Conservation (phyloP, 2,888 invertebrate species). For the Platycheirus rosarum region DNA sequence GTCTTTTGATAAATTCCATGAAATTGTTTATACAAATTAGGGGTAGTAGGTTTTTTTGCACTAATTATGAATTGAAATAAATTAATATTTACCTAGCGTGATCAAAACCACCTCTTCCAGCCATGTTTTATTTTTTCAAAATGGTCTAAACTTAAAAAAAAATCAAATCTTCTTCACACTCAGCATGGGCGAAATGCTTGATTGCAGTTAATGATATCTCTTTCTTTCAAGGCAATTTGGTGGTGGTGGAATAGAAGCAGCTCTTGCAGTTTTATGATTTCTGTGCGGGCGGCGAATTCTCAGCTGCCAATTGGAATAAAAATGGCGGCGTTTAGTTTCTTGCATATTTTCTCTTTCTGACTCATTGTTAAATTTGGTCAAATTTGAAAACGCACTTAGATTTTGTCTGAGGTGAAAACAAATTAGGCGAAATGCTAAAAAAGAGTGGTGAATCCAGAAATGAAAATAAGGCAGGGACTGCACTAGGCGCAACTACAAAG, state of each 20-base stretch:
- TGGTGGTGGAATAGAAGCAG: not conserved
- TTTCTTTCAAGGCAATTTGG: not conserved
- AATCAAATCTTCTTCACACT: slow-evolving; percentile 43
- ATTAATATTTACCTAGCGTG: slow-evolving; percentile 89
- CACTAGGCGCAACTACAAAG: too few species aligned
- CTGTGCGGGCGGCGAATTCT: slow-evolving; percentile 60
- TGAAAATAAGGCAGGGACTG: not conserved
- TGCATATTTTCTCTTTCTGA: slow-evolving; percentile 18
- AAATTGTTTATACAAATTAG: too few species aligned
- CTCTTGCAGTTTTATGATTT: slow-evolving; percentile 20
- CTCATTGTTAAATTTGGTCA: not conserved
- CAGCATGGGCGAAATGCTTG: slow-evolving; percentile 60
- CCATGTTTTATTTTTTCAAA: slow-evolving; percentile 88
- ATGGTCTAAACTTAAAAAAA: slow-evolving; percentile 79
- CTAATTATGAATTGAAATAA: slow-evolving; percentile 76
- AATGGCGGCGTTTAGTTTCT: slow-evolving; percentile 41
- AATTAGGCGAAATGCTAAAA: slow-evolving; percentile 28
- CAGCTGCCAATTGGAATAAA: slow-evolving; percentile 67
- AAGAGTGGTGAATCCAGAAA: not conserved
- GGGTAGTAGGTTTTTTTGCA: slow-evolving; percentile 32
- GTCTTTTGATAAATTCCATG: not conserved
- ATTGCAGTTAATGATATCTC: slow-evolving; percentile 39
- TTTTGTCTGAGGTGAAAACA: not conserved
- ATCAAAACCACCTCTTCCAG: slow-evolving; percentile 93
- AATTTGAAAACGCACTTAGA: slow-evolving; percentile 33